A percentile compares a stretch with the other conserved stretches of the same genome.
Evolutionary conservation across 2,797 vertebrate genomes (phyloP).

Genomic region (Notamacropus eugenii): DNA sequence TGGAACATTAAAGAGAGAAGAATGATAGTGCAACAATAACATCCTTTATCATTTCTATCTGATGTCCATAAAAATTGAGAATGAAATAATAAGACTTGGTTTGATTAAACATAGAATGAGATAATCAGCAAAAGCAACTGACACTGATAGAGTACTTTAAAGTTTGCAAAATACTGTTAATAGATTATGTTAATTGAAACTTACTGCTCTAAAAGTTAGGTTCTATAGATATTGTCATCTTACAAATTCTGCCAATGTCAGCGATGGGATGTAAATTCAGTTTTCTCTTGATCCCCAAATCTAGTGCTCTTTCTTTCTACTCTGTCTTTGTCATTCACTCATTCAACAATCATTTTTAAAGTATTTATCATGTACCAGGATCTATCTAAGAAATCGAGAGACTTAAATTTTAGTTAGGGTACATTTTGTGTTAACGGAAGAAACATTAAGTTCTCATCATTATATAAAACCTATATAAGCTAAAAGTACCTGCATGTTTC

Average conservation of each 20-base stretch:
- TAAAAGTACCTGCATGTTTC: not conserved
- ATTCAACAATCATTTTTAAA: not conserved
- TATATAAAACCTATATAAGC: not conserved
- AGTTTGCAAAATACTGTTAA: not conserved
- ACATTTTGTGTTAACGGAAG: accelerated
- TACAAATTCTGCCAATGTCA: not conserved
- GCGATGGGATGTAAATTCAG: not conserved
- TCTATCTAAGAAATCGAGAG: accelerated
- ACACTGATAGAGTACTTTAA: not conserved
- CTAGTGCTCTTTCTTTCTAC: not conserved
- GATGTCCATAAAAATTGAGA: not conserved
- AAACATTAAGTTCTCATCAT: not conserved
- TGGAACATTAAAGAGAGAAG: not conserved
- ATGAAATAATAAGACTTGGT: not conserved
- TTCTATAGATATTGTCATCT: not conserved
- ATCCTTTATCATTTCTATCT: not conserved
- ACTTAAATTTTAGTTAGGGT: not conserved
- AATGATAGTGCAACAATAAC: not conserved
- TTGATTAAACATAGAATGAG: not conserved
- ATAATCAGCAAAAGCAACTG: not conserved
- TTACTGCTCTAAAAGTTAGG: not conserved
- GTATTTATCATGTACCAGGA: not conserved
- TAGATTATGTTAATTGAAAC: not conserved
- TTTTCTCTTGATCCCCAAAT: not conserved
- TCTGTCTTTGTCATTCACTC: not conserved